Evolutionary conservation across 2,113 vertebrate genomes (phyloP), one percentile per base, ranked within the genome.

Genomic region (Scopus umbretta): DNA sequence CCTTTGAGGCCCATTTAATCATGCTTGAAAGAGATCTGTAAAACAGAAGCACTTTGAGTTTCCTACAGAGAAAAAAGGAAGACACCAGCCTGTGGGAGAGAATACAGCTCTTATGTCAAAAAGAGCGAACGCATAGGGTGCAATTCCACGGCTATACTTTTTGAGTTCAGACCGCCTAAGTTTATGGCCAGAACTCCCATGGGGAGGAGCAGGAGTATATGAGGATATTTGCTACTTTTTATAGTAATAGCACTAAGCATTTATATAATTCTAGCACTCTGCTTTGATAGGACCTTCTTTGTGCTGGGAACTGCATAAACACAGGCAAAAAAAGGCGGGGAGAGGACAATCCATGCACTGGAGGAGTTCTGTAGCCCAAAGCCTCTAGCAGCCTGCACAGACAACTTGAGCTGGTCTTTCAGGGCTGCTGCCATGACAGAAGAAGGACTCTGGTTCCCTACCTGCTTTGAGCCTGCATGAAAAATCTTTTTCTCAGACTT

Each of bases 61-160:
- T 94, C 94, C 96, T 94, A 74, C 82, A 86, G 92, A 86, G 95
- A 93, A 96, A 90, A 95, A 95, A 96, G 87, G 87, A 95, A 82
- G 70, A 82, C 65, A 81, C 45, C 66, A 85, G 78, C 80, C 78
- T 76, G 43, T 3, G 5, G 71, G 56, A 80, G 21, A 94, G 66
- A 93, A 86, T 82, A 76, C 40, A 61, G 70, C 71, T 80, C 86
- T 81, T 25, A 71, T 7, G 84, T 75, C 84, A 70, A 49, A 88
- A 91, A 88, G 40, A 91, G 56, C 59, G 61, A 85, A 80, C 0
- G 13, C 55, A 76, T 26, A 86, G 66, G 56, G 56, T 81, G 47
- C 65, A 82, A 87, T 91, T 94, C 76, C 38, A 81, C 1, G 2
- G 38, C 47, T 91, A 5, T 26, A 67, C 55, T 71, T 88, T 9